These are phyloP conservation scores for Cassiopea xamachana DNA, from an alignment of 30 jellyfish, hydroid and myxozoan genomes.

Conservation along the genomic window DNA sequence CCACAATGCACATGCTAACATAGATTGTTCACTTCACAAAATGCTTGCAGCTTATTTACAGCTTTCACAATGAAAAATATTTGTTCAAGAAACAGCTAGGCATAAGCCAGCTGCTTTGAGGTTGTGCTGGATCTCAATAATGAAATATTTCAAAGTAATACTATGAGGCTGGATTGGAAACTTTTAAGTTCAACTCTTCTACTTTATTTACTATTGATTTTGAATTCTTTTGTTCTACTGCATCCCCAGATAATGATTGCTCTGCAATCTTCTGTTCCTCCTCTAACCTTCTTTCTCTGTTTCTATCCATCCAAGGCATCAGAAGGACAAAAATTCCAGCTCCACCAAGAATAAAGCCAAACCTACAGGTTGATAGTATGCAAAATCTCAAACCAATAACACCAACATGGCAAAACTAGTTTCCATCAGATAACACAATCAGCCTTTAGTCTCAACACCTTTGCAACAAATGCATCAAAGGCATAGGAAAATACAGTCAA, in stretches of 20 bases:
- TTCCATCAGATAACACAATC: too few species aligned
- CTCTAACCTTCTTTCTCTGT: constrained; percentile 29
- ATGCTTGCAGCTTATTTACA: background rate
- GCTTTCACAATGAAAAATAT: background rate
- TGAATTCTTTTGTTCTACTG: constrained; percentile 1
- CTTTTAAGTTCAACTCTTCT: constrained; percentile 49
- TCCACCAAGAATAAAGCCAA: constrained; percentile 45
- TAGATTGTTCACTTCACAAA: background rate
- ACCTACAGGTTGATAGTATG: constrained; percentile 8
- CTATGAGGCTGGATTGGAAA: constrained; percentile 22
- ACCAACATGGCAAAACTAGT: background rate
- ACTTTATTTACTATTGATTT: constrained; percentile 33
- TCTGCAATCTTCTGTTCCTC: constrained; percentile 31
- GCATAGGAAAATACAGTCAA: too few species aligned
- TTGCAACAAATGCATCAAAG: too few species aligned
- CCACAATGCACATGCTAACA: background rate
- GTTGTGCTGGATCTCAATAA: background rate
- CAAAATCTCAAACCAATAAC: background rate
- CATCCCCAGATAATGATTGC: background rate
- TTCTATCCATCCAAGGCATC: constrained; percentile 75
- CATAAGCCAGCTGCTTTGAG: background rate
- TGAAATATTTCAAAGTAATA: background rate
- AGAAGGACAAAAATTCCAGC: constrained; percentile 64
- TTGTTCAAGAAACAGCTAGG: background rate
- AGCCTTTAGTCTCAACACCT: too few species aligned